Conservation (phyloP, 1,140 invertebrate genomes). For the Euura saliciscinereae region DNA sequence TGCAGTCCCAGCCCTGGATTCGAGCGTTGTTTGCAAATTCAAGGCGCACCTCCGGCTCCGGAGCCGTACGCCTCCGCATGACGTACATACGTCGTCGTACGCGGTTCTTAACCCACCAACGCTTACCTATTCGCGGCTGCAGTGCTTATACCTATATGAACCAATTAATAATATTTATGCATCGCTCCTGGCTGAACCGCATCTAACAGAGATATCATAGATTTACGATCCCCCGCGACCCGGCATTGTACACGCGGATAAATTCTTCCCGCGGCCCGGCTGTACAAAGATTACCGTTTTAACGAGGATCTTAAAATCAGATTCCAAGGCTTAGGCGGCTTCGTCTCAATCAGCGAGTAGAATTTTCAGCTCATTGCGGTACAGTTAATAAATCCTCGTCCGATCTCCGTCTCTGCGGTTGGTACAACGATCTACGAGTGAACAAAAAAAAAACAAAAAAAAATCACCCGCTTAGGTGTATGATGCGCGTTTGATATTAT, state of each 20-base stretch:
- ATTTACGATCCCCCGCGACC: neutral
- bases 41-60: neutral
- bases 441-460: too few relatives aligned
- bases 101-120: neutral
- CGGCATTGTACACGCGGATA: neutral
- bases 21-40: neutral
- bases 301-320: neutral
- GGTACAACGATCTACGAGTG: too few relatives aligned
- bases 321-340: too few relatives aligned
- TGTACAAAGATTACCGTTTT: conserved; percentile 5
- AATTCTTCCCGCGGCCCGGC: neutral
- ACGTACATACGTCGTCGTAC: neutral
- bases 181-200: neutral
- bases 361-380: too few relatives aligned
- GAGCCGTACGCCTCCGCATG: neutral
- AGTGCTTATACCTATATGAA: neutral
- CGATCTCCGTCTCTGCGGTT: too few relatives aligned
- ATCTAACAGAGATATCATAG: conserved; percentile 5
- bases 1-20: too few relatives aligned
- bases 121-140: too few relatives aligned
- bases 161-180: conserved; percentile 7
- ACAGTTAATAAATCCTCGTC: too few relatives aligned
- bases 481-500: too few relatives aligned
- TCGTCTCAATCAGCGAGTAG: too few relatives aligned
- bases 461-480: too few relatives aligned